Percentiles rank a stretch among this genome's conserved stretches.
phyloP scores from a whole-genome alignment of 2,113 vertebrate species.

The Galemys pyrenaicus region DNA sequence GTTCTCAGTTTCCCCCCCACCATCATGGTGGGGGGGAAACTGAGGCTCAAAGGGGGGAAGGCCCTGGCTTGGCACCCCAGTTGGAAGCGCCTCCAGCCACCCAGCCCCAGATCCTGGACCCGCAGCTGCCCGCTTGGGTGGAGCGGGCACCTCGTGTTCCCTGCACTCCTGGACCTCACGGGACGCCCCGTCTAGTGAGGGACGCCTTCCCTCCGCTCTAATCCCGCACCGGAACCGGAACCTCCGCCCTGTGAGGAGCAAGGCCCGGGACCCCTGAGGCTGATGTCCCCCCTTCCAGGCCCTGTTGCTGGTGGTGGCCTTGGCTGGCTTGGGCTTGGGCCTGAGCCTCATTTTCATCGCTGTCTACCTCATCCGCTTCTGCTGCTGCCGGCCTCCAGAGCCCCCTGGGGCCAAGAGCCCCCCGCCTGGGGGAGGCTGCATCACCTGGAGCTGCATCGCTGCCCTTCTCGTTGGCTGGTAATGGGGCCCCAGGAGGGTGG shows the following conservation, averaged over 20 bases:
- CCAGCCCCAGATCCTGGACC: neutral
- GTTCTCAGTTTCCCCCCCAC: too few relatives aligned
- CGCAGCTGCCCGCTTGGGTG: neutral
- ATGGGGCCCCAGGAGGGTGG: slow-evolving; percentile 77
- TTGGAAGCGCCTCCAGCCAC: neutral
- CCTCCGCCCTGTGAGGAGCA: neutral
- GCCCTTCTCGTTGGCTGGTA: slow-evolving; percentile 94
- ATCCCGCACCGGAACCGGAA: accelerated
- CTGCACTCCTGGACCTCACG: neutral
- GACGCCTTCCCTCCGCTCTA: accelerated
- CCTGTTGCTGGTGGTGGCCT: slow-evolving; percentile 90
- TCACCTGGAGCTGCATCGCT: slow-evolving; percentile 93
- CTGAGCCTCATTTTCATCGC: slow-evolving; percentile 92
- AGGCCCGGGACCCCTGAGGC: neutral
- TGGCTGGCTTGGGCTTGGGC: slow-evolving; percentile 91
- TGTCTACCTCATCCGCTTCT: slow-evolving; percentile 93
- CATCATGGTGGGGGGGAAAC: neutral
- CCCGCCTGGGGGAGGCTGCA: slow-evolving; percentile 88
- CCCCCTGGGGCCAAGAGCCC: slow-evolving; percentile 84
- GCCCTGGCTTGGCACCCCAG: neutral
- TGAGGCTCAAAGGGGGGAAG: neutral
- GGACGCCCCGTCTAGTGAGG: too few relatives aligned
- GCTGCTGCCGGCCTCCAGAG: slow-evolving; percentile 91
- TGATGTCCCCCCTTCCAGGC: slow-evolving; percentile 82
- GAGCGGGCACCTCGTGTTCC: neutral